Base-by-base conservation (phyloP, 2,888 invertebrate genomes). In the Allophyes oxyacanthae region DNA sequence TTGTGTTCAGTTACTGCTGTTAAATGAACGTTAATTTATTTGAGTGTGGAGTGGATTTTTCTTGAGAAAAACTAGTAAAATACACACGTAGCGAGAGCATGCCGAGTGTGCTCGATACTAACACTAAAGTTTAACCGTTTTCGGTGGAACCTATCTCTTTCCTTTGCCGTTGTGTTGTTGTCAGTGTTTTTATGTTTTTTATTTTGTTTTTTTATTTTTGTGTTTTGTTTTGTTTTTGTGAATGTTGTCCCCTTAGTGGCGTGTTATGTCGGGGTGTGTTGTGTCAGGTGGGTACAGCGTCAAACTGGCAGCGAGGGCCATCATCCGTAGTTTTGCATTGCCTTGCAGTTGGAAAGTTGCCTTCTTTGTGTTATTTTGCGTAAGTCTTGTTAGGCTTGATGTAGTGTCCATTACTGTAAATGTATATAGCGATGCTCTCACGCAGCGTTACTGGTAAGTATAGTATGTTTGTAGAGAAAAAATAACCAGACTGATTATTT, bases 11-110 rank as follows among this genome's bases (percentile, higher is more conserved):
- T 92, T 91, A 90, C 92, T 91, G 92, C 91, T 86, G 80, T 84
- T 84, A 73, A 80, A 79, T 77, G 81, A 86, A 83, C 87, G 87
- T 86, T 86, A 45, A 66, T 76, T 85, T 78, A 81, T 85, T 89
- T 90, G 93, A 93, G 93, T 93, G 93, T 93, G 93, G 93, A 91
- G 93, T 93, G 93, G 93, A 92, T 91, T 90, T 90, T 88, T 86
- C 82, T 87, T 83, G 80, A 81, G 77, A 71, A 79, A 77, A 75
- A 67, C 45, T 43, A 62, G 54, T 67, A 36, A 64, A 62, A 77
- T 77, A 84, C 78, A 84, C 77, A 79, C 75, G 79, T 84, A 79
- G 77, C 76, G 72, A 82, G 89, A 84, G 93, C 93, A 92, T 92
- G 93, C 85, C 85, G 88, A 79, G 79, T 86, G 86, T 82, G 87